Conservation (phyloP, 2,888 invertebrate genomes). For the Sepioteuthis lessoniana region DNA sequence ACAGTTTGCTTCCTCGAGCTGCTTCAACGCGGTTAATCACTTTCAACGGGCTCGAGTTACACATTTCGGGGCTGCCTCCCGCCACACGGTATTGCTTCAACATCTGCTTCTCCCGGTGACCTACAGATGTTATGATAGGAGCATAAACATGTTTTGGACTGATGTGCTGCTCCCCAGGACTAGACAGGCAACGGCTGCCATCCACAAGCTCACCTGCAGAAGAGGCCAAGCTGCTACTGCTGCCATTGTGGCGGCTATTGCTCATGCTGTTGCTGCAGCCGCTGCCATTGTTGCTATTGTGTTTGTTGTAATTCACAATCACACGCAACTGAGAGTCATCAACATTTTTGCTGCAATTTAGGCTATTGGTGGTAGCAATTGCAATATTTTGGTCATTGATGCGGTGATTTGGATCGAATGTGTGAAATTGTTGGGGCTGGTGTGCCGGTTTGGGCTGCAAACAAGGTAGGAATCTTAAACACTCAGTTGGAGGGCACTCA, state of each 20-base stretch:
- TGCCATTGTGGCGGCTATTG: neutral
- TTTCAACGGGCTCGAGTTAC: conserved; percentile 36
- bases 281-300: neutral
- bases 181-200: conserved; percentile 35
- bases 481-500: conserved; percentile 37
- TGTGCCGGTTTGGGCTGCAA: neutral
- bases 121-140: conserved; percentile 16
- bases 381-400: conserved; percentile 10
- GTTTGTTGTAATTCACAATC: conserved; percentile 47
- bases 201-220: neutral
- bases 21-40: conserved; percentile 42
- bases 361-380: conserved; percentile 10
- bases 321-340: neutral
- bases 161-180: conserved; percentile 25
- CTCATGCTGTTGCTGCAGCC: neutral
- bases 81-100: neutral
- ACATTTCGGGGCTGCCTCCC: conserved; percentile 26
- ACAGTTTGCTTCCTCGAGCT: neutral
- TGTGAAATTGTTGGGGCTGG: neutral
- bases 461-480: neutral
- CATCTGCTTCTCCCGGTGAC: conserved; percentile 37
- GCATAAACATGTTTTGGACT: conserved; percentile 48
- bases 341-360: neutral
- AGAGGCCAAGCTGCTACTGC: neutral
- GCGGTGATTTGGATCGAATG: neutral